phyloP scores from a whole-genome alignment of 2,888 invertebrate species.

The Acanthosoma haemorrhoidale region DNA sequence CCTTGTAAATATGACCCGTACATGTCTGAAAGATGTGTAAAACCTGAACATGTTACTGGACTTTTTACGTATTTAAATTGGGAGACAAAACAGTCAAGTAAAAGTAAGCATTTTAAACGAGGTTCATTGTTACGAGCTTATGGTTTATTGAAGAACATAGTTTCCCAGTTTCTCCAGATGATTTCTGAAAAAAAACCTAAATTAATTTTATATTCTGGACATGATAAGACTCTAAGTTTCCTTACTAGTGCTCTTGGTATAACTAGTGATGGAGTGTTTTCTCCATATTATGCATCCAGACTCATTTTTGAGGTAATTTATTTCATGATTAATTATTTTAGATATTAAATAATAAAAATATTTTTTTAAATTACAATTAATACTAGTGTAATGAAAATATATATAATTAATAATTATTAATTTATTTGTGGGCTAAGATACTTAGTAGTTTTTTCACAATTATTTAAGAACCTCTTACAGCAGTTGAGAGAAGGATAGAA shows the following conservation, averaged over 20 bases:
- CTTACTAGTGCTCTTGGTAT: constrained; percentile 74
- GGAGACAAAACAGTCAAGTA: constrained; percentile 61
- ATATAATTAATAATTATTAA: no score
- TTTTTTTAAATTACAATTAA: no score
- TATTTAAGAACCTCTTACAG: no score
- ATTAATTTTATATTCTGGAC: constrained; percentile 80
- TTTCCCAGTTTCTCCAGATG: constrained; percentile 73
- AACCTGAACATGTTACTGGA: constrained; percentile 66
- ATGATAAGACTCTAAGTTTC: constrained; percentile 84
- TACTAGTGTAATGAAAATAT: no score
- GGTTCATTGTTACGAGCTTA: constrained; percentile 71
- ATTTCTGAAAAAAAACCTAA: constrained; percentile 69
- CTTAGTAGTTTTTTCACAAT: no score
- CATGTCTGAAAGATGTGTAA: constrained; percentile 53
- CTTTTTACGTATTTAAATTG: constrained; percentile 78
- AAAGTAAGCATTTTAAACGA: constrained; percentile 57
- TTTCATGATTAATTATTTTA: not conserved
- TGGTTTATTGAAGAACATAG: constrained; percentile 76
- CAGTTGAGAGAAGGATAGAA: no score
- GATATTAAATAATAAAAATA: not conserved
- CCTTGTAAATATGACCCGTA: constrained; percentile 55
- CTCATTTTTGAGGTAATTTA: constrained; percentile 71
- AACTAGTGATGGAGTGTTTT: constrained; percentile 53
- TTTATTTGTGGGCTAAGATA: not conserved
- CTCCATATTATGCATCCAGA: constrained; percentile 80